Evolutionary conservation across 2,113 vertebrate species (phyloP).

Genomic region (Delphinapterus leucas): DNA sequence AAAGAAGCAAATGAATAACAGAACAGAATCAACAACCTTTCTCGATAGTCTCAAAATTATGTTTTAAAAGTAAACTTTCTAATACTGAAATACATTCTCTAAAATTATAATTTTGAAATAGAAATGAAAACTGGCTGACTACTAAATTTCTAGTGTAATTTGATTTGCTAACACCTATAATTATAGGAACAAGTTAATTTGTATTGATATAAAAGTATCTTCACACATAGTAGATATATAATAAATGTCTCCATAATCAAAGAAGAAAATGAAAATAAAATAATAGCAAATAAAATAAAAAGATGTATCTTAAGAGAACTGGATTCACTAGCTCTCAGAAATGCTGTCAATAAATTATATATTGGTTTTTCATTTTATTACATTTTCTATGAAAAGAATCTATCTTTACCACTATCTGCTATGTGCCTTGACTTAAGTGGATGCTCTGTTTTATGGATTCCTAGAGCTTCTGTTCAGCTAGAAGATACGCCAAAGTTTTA

Average conservation of each 20-base stretch:
- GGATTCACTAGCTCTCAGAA: neutral
- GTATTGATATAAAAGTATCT: neutral
- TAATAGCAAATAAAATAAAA: neutral
- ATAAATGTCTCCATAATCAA: neutral
- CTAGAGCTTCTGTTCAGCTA: neutral
- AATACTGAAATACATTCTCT: neutral
- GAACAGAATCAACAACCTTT: neutral
- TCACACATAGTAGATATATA: neutral
- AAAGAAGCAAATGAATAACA: neutral
- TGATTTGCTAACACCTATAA: neutral
- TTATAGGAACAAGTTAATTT: neutral
- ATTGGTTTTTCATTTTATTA: neutral
- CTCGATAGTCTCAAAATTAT: neutral
- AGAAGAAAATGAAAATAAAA: neutral
- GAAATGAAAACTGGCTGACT: neutral
- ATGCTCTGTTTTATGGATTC: neutral
- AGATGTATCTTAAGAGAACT: neutral
- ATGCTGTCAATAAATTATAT: neutral
- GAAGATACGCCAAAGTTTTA: neutral
- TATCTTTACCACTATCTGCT: neutral
- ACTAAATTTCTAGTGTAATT: neutral
- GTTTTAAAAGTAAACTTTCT: neutral
- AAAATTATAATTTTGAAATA: neutral
- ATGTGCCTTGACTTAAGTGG: neutral
- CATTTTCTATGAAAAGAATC: neutral